Percentiles rank a stretch among this genome's conserved stretches.
phyloP scores from a whole-genome alignment of 1,140 invertebrate species.

The Trichomalopsis sarcophagae region DNA sequence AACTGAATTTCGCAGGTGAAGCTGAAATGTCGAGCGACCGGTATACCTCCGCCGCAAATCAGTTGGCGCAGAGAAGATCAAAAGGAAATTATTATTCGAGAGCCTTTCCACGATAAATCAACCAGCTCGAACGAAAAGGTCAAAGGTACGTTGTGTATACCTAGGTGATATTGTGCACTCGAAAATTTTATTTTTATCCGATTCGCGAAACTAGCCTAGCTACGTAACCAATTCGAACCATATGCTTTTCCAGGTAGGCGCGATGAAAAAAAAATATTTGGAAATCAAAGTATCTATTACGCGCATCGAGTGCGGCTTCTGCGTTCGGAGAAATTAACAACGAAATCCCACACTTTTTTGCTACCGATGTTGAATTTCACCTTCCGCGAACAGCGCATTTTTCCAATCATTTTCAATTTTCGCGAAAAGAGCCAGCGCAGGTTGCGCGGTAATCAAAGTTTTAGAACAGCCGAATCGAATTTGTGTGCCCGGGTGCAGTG shows the following conservation, averaged over 20 bases:
- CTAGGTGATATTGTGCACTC: not conserved
- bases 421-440: not conserved
- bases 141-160: slow-evolving; percentile 40
- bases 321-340: too few relatives aligned
- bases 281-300: too few relatives aligned
- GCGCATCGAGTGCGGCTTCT: too few relatives aligned
- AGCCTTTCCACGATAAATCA: slow-evolving; percentile 63
- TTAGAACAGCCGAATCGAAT: not conserved
- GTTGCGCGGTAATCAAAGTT: not conserved
- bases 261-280: too few relatives aligned
- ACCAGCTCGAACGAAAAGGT: slow-evolving; percentile 47
- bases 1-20: slow-evolving; percentile 67
- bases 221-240: too few relatives aligned
- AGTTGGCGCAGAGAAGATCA: slow-evolving; percentile 91
- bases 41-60: slow-evolving; percentile 88
- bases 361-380: too few relatives aligned
- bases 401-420: not conserved
- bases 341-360: too few relatives aligned
- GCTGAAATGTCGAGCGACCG: slow-evolving; percentile 83
- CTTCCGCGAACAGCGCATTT: too few relatives aligned
- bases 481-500: not conserved
- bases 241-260: too few relatives aligned
- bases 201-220: too few relatives aligned
- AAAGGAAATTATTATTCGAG: slow-evolving; percentile 85
- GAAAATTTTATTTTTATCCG: not conserved